Conservation (phyloP, 2,888 invertebrate genomes). For the Eupithecia dodoneata region DNA sequence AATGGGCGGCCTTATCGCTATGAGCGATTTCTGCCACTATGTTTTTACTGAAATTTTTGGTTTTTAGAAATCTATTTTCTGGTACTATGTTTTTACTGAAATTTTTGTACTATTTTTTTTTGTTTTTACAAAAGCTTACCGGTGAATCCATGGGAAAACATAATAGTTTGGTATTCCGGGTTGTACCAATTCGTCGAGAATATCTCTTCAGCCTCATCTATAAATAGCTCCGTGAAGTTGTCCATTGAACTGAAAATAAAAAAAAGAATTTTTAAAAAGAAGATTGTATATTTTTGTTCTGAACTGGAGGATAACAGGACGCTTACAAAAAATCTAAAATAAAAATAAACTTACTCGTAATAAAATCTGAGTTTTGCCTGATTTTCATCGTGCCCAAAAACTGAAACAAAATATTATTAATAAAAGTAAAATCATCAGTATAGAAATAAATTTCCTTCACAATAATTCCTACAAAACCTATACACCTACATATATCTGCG, state of each 20-base stretch:
- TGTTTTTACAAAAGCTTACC: constrained; percentile 50
- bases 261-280: not conserved
- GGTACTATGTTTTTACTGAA: too few species aligned
- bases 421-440: not conserved
- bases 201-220: constrained; percentile 55
- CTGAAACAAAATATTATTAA: constrained; percentile 51
- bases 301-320: not conserved
- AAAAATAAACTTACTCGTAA: constrained; percentile 46
- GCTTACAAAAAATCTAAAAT: not conserved
- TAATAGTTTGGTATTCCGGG: constrained; percentile 54
- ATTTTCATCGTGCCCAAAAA: constrained; percentile 48
- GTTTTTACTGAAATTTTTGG: too few species aligned
- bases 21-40: too few species aligned
- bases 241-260: constrained; percentile 62
- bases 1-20: too few species aligned
- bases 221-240: constrained; percentile 63
- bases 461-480: not conserved
- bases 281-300: not conserved
- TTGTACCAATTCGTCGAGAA: constrained; percentile 65
- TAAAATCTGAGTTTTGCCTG: constrained; percentile 59
- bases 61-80: too few species aligned
- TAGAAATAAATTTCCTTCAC: not conserved
- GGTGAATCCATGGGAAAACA: constrained; percentile 71
- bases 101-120: too few species aligned
- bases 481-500: not conserved